Base-by-base conservation (phyloP, 1,140 invertebrate species). In the Drosophila yakuba region DNA sequence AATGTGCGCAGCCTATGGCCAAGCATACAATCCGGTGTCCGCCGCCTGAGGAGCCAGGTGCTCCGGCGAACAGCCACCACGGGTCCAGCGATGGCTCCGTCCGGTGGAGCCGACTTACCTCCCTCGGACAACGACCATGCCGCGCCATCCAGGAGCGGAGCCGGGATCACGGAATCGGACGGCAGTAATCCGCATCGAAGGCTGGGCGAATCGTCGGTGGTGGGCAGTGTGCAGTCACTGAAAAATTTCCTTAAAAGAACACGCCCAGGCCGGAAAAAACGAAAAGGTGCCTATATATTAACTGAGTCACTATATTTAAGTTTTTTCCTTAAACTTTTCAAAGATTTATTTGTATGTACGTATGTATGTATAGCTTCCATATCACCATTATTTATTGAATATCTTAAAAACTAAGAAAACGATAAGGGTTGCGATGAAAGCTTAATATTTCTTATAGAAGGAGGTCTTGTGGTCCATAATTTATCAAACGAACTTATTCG, bases 41-140 rank as follows among this genome's bases (percentile, higher is more conserved):
- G 76, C 12, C 58, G 51, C 44, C 2, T 88, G 63, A 77, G 68
- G n/a, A 48, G 76, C 0, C 63, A 84, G 44, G 45, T 74, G 0
- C 25, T 90, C 15, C 64, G 80, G 2, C 76, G 81, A 25, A 88
- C 80, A 14, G 84, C 84, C 11, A 63, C 84, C 15, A 89, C 80
- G n/a, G 50, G 64, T 50, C 84, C 84, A 7, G 59, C 59, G 4
- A 39, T 12, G 12, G 58, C 74, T 32, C n/a, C 44, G 7, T 43
- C 67, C 6, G 67, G 64, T 17, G 79, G 12, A 0, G 48, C 11
- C 35, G 47, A 12, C 59, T n/a, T 3, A 14, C 23, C 6, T 48
- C n/a, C 14, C 7, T 7, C 14, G n/a, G 45, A 32, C 20, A 12
- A 1, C 12, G 39, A 50, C 17, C 38, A 7, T n/a, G 52, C 25